Evolutionary conservation across 2,113 vertebrate genomes (phyloP).

Genomic region (Cyanoliseus patagonus): DNA sequence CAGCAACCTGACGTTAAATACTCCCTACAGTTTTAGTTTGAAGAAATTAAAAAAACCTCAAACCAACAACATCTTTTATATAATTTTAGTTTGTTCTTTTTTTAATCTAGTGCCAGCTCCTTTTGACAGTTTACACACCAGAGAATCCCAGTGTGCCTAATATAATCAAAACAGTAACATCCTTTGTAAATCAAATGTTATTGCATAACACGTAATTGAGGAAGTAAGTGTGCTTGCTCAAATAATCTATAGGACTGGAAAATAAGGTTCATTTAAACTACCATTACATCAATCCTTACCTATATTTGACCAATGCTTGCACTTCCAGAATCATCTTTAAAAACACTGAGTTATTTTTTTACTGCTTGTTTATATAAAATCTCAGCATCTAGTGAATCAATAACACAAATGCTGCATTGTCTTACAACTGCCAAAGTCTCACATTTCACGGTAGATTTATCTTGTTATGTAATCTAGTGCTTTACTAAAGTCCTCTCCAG

Average conservation of each 20-base stretch:
- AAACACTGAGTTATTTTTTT: not conserved
- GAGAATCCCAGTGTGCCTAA: not conserved
- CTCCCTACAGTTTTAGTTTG: not conserved
- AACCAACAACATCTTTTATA: fast-evolving
- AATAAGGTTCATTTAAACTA: not conserved
- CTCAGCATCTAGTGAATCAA: not conserved
- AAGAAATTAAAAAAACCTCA: not conserved
- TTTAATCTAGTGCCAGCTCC: not conserved
- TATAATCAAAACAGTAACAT: not conserved
- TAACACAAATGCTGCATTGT: not conserved
- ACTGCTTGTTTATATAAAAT: not conserved
- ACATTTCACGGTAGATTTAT: not conserved
- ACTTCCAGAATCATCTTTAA: not conserved
- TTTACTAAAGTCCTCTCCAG: not conserved
- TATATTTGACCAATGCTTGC: not conserved
- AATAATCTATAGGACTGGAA: not conserved
- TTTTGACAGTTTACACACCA: not conserved
- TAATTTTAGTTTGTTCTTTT: not conserved
- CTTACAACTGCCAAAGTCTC: not conserved
- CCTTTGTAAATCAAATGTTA: not conserved
- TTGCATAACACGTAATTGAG: not conserved
- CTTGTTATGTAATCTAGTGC: fast-evolving
- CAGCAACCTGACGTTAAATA: not conserved
- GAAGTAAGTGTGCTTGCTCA: not conserved
- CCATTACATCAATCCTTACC: not conserved